Base-by-base conservation (phyloP, 2,888 invertebrate genomes). In the Drosophila prolongata region DNA sequence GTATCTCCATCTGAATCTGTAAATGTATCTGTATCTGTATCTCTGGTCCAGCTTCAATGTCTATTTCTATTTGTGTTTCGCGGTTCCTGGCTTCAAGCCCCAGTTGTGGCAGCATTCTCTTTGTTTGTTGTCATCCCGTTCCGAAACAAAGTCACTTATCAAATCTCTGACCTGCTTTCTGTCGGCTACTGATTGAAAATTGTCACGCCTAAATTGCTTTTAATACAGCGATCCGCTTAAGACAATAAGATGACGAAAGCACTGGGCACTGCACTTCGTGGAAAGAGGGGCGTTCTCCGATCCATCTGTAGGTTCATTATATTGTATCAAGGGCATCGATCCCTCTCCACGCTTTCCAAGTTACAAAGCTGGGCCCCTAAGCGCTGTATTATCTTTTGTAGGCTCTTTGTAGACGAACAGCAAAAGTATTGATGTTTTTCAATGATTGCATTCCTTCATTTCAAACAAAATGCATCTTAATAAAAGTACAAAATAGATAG, bases 181-280 rank as follows among this genome's bases (percentile, higher is more conserved):
- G 38, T 10, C 61, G 30, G 56, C 34, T 19, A 13, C 72, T 85
- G 86, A 80, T 86, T 80, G 86, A 86, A 79, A 82, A 79, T 70
- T 82, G 83, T 82, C 62, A 60, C 60, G 82, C 68, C 65, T 77
- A 75, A 82, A 86, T 77, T 85, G 71, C 75, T 85, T 85, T 64
- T 69, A 85, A 79, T 72, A 73, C 62, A 64, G 70, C 80, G 69
- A 66, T 65, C 66, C 27, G 67, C 64, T 64, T 64, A 64, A 64
- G 65, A 65, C 54, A 53, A 64, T 61, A 16, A 61, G 35, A 43
- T 49, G 34, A 10, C 10, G 10, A 34, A 19, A 16, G 14, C 30
- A 30, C 9, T 30, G 30, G 24, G 24, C 24, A 43, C 13, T 16
- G 38, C 37, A 34, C 27, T 30, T 11, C 13, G 19, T 34, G 10